Percentiles rank a stretch among this genome's conserved stretches.
Evolutionary conservation across 2,888 invertebrate species (phyloP).

Genomic region (Dusona sp.): DNA sequence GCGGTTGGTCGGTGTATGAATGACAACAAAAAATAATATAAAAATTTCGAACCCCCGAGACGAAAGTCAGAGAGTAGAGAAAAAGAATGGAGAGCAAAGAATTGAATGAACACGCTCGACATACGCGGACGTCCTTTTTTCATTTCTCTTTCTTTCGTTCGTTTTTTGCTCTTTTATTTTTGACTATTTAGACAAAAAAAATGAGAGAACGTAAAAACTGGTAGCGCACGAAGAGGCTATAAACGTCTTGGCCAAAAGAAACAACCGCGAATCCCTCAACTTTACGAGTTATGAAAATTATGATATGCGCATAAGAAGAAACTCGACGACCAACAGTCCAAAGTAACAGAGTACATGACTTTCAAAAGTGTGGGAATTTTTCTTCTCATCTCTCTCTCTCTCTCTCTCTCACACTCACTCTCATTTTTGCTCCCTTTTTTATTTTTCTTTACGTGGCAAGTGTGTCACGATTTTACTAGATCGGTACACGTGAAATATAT

Average conservation of each 20-base stretch:
- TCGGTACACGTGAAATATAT: too few species aligned
- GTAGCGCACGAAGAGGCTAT: conserved; percentile 67
- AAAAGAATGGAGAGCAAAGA: conserved; percentile 28
- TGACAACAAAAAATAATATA: conserved; percentile 45
- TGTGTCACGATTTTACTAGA: background rate
- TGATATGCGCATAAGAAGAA: conserved; percentile 38
- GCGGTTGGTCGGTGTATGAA: conserved; percentile 59
- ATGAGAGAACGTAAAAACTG: conserved; percentile 49
- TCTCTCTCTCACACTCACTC: background rate
- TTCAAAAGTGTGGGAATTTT: conserved; percentile 59
- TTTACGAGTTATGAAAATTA: conserved; percentile 63
- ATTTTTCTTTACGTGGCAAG: background rate
- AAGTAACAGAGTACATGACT: conserved; percentile 1
- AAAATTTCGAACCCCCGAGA: background rate
- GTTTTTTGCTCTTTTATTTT: background rate
- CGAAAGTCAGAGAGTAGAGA: conserved; percentile 19
- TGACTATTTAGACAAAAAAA: conserved; percentile 11
- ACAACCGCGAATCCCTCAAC: conserved; percentile 34
- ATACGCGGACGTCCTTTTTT: background rate
- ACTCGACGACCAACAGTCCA: background rate
- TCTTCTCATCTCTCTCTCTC: background rate
- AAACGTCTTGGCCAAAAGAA: conserved; percentile 54
- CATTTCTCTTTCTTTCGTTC: background rate
- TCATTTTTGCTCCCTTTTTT: background rate
- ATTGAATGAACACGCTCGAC: conserved; percentile 59